Base-by-base conservation (phyloP, 2,113 vertebrate species). In the Pitta sordida region DNA sequence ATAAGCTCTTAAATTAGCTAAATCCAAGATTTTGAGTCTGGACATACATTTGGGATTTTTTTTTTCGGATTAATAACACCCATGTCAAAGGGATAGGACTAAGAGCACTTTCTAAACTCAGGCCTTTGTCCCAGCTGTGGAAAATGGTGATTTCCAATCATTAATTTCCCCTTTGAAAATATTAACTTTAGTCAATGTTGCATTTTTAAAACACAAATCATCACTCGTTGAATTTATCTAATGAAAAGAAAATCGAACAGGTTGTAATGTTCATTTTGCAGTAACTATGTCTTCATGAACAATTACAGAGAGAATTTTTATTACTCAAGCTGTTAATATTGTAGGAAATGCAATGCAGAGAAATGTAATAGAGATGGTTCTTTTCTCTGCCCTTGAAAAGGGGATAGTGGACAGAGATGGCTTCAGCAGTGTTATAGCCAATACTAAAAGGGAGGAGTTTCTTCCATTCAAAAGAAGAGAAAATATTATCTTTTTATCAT, bases 401-500 rank as follows among this genome's bases (percentile, higher is more conserved):
- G 39, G 36, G 65, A 51, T 53, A 41, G 36, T 74, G 58, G 86
- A 82, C 39, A 83, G 44, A 93, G 44, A 37, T 88, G 49, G 27
- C 71, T 78, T 87, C 44, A 91, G 41, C 37, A 60, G 27, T 55
- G 24, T 53, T 77, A 48, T 13, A 69, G 19, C 17, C 63, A 91
- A 88, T 69, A 82, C 21, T 73, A 83, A 95, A 85, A 83, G 44
- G 91, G 86, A 94, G 86, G 93, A 91, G 81, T 94, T 91, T 90
- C 59, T 79, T 83, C 37, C 63, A 82, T 92, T 94, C 90, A 94
- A 91, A 96, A 90, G 69, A 86, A 93, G 60, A 94, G 80, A 95
- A 96, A 92, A 86, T 60, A 77, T 64, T 88, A 90, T 80, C 90
- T 92, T 96, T 95, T 96, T 93, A 95, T 86, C 85, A 91, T 90